These are phyloP conservation scores for Astropecten irregularis DNA, from an alignment of 53 echinoderm and acorn worm species.

Conservation along the genomic window DNA sequence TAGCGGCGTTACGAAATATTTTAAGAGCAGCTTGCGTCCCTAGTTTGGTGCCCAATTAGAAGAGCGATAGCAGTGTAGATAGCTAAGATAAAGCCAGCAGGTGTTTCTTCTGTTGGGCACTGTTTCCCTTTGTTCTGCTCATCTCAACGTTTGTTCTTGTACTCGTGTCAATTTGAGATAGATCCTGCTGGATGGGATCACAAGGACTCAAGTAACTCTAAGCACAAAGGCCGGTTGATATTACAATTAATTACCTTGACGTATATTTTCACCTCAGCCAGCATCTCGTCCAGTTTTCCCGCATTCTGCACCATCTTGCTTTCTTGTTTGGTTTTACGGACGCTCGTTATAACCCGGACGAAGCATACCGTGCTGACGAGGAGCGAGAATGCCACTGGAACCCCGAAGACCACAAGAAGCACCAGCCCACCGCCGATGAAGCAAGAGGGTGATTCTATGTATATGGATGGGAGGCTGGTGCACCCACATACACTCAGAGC, in stretches of 20 bases:
- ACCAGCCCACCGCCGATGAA: background rate
- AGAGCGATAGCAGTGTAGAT: no score
- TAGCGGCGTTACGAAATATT: no score
- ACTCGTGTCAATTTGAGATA: no score
- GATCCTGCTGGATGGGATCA: no score
- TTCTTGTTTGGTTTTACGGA: background rate
- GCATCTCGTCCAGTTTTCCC: background rate
- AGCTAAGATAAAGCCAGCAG: no score
- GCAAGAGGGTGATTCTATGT: background rate
- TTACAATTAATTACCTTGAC: background rate
- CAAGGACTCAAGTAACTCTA: no score
- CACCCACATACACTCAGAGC: background rate
- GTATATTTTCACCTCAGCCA: background rate
- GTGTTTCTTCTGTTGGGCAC: no score
- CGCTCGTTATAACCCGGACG: background rate
- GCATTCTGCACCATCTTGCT: slow-evolving; percentile 7
- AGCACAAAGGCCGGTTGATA: no score
- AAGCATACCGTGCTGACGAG: background rate
- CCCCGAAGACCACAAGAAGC: slow-evolving; percentile 2
- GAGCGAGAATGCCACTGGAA: background rate
- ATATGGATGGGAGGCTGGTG: background rate
- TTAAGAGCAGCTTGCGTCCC: no score
- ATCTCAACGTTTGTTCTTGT: no score
- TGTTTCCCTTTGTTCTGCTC: no score
- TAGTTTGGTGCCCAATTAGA: no score